Evolutionary conservation across 2,113 vertebrate species (phyloP), one percentile per base, ranked within the genome.

Genomic region (Scatophagus argus): DNA sequence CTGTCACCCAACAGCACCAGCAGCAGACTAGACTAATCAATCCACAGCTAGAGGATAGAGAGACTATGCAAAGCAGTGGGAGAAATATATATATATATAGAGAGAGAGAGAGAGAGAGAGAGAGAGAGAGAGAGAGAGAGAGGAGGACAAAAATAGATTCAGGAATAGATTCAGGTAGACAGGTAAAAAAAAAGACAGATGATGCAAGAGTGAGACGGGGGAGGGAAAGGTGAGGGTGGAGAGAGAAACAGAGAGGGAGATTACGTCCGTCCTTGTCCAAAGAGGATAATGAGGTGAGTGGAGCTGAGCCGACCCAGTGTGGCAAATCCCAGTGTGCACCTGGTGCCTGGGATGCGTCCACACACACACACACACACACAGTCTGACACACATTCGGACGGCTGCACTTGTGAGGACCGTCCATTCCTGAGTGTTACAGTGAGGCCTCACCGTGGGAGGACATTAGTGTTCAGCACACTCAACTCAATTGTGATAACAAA

Each of bases 241-340:
- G 31, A 11, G 36, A 49, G 68, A 52, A 38, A 64, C 6, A 58
- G 59, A 65, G 46, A 67, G 55, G 52, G 86, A 71, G 86, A 91
- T 91, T 92, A 86, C 27, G 80, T 56, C 77, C 43, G 88, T 86
- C 84, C 91, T 91, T 84, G 89, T 92, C 87, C 74, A 91, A 91
- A 92, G 91, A 91, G 88, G 92, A 93, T 93, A 91, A 93, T 88
- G 89, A 91, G 89, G 84, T 89, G 92, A 91, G 83, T 44, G 81
- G 68, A 85, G 91, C 87, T 92, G 74, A 93, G 87, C 90, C 3
- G 84, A 87, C 74, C 85, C 67, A 73, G 66, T 71, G 82, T 60
- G 79, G 82, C 56, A 91, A 92, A 92, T 91, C 90, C 91, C 82
- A 85, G 83, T 13, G 60, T 85, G 83, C 88, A 91, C 87, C 91